Evolutionary conservation across 2,113 vertebrate genomes (phyloP).

Genomic region (Catharus minimus): DNA sequence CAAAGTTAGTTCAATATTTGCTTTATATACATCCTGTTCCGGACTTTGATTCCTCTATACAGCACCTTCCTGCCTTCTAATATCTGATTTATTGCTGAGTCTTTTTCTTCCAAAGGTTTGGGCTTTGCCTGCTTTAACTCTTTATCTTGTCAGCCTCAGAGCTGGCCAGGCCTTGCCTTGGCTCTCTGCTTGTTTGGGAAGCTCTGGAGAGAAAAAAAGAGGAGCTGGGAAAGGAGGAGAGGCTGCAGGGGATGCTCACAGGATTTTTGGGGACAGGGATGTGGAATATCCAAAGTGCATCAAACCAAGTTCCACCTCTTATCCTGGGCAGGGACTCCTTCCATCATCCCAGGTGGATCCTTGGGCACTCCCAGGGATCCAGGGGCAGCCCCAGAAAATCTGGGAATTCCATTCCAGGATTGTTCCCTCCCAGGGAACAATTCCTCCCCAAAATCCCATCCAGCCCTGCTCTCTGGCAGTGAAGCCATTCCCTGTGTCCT

Average conservation of each 20-base stretch:
- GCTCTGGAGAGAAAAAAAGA: not conserved
- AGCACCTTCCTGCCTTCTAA: constrained; percentile 63
- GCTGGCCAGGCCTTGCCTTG: not conserved
- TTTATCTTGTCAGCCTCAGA: constrained; percentile 40
- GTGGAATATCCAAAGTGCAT: not conserved
- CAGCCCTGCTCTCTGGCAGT: fast-evolving
- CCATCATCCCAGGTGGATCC: not conserved
- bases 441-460: not conserved
- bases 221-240: not conserved
- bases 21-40: constrained; percentile 71
- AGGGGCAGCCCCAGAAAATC: not conserved
- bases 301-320: too few relatives aligned
- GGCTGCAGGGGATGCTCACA: not conserved
- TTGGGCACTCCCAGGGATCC: not conserved
- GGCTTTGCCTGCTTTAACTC: constrained; percentile 42
- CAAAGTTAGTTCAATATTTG: constrained; percentile 65
- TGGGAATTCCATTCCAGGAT: too few relatives aligned
- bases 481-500: not conserved
- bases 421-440: fast-evolving
- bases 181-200: not conserved
- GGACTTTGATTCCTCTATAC: constrained; percentile 56
- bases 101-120: not conserved
- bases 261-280: not conserved
- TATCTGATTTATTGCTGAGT: constrained; percentile 18
- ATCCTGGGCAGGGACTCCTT: not conserved